Base-by-base conservation (phyloP, 2,888 invertebrate genomes). In the Camponotus fellah region DNA sequence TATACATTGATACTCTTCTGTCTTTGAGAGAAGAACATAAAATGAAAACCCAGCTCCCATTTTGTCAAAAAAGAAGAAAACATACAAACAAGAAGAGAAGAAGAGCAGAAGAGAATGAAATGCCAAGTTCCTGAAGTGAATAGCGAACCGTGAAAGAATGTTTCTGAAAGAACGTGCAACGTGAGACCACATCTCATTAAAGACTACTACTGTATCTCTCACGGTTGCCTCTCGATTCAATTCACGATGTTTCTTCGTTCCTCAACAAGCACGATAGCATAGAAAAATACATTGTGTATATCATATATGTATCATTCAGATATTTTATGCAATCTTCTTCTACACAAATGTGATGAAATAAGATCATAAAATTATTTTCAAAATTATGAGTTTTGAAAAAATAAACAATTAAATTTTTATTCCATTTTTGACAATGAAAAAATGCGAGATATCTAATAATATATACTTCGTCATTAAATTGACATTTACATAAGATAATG, bases 121-220 rank as follows among this genome's bases (percentile, higher is more conserved):
- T 8, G 17, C 46, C 8, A 72, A 49, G 60, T 71, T 79, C 14
- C 32, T 58, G 56, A 21, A 58, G 58, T 43, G 32, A 58, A 58
- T 77, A 68, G 56, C 43, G 69, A 77, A 69, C 40, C 21, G 46
- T 5, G 56, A 21, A 21, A 68, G 34, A 17, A 77, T 53, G 37
- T n/a, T 53, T 53, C 75, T 9, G 43, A 21, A 21, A 68, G 34
- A 21, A 69, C 40, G 37, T 32, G 40, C 68, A 56, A 58, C 17
- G 2, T 8, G n/a, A 56, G 56, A 68, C n/a, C 3, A 26, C 26
- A 46, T 72, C 60, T 80, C 60, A 72, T 72, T 72, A 60, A 80
- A 62, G 34, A 72, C 46, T 46, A 26, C 53, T 71, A 46, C 43
- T 46, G 34, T 58, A 12, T 79, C 32, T 60, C 10, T 4, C 8